A percentile compares a stretch with the other conserved stretches of the same genome.
phyloP scores from a whole-genome alignment of 1,140 invertebrate genomes.

The Ruditapes philippinarum region DNA sequence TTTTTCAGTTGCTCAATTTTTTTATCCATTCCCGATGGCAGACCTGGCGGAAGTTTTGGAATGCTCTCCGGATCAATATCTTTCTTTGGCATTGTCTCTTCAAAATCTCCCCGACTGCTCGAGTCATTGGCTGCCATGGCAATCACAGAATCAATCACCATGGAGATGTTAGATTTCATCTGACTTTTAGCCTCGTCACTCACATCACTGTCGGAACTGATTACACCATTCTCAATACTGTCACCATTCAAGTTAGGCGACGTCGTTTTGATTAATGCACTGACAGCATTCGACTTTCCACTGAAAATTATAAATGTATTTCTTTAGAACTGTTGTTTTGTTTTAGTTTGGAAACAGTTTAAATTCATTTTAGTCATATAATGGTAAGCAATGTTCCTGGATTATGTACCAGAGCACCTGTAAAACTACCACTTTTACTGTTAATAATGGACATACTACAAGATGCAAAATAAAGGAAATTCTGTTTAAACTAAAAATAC shows the following conservation, averaged over 20 bases:
- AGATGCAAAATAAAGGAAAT: too few species aligned
- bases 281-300: constrained; percentile 4
- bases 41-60: constrained; percentile 88
- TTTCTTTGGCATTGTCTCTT: constrained; percentile 62
- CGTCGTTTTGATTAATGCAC: constrained; percentile 40
- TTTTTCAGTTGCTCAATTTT: constrained; percentile 89
- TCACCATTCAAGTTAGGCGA: constrained; percentile 52
- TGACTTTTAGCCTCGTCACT: constrained; percentile 19
- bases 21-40: constrained; percentile 88
- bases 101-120: constrained; percentile 64
- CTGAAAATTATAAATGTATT: constrained; percentile 9
- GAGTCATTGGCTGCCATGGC: constrained; percentile 70
- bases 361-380: too few species aligned
- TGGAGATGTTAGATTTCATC: constrained; percentile 57
- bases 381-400: too few species aligned
- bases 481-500: too few species aligned
- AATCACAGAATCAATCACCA: constrained; percentile 73
- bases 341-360: too few species aligned
- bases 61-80: constrained; percentile 80
- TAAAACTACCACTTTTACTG: too few species aligned
- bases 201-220: constrained; percentile 59
- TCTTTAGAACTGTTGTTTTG: too few species aligned
- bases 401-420: too few species aligned
- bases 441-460: too few species aligned
- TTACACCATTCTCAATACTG: constrained; percentile 41